Evolutionary conservation across 2,797 vertebrate species (phyloP).

Genomic region (Siniperca obscura): DNA sequence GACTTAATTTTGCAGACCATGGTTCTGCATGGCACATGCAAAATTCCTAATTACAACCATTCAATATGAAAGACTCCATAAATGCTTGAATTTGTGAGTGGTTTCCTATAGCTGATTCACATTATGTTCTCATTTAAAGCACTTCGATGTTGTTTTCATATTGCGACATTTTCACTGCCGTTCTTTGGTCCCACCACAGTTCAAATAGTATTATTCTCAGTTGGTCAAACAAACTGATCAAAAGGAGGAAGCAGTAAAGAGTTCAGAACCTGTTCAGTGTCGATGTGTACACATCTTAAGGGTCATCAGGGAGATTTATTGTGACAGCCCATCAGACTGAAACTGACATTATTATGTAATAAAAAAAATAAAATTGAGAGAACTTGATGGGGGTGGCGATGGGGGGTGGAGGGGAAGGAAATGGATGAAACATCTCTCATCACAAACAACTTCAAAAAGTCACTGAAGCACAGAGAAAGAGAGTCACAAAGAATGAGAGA

Average conservation of each 20-base stretch:
- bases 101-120: slow-evolving; percentile 6
- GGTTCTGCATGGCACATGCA: background rate
- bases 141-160: slow-evolving; percentile 30
- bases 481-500: slow-evolving; percentile 41
- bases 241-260: slow-evolving; percentile 29
- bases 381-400: background rate
- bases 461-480: slow-evolving; percentile 37
- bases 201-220: slow-evolving; percentile 42
- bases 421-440: slow-evolving; percentile 43
- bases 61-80: background rate
- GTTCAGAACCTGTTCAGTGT: slow-evolving; percentile 37
- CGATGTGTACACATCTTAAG: slow-evolving; percentile 5
- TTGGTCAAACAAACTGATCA: slow-evolving; percentile 43
- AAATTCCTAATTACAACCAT: background rate
- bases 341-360: slow-evolving; percentile 42
- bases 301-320: slow-evolving; percentile 37
- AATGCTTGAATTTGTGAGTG: background rate
- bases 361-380: background rate
- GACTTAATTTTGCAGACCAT: background rate
- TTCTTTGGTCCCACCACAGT: slow-evolving; percentile 19
- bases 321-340: slow-evolving; percentile 38
- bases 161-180: background rate
- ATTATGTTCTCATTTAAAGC: slow-evolving; percentile 31
- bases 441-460: slow-evolving; percentile 54
- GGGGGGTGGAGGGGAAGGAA: background rate